Base-by-base conservation (phyloP, 2,888 invertebrate genomes). In the Myopa tessellatipennis region DNA sequence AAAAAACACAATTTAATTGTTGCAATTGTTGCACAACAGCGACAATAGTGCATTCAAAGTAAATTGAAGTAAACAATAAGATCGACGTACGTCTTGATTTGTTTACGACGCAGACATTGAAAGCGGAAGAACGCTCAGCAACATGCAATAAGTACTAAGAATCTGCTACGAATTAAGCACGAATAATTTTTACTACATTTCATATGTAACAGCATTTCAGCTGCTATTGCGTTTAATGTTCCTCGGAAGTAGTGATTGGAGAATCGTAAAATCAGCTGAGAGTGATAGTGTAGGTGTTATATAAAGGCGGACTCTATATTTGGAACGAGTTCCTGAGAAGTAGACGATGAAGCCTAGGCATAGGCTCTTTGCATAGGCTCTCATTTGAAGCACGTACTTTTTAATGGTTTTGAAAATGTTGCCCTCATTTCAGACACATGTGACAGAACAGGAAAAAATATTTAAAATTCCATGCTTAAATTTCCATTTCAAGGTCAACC, bases 231-330 rank as follows among this genome's bases (percentile, higher is more conserved):
- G 58, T 71, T 34, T 34, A 34, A 36, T 38, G 58, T n/a, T 45
- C 60, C 60, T 16, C 6, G 60, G 60, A 72, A 72, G 60, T 40
- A 72, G n/a, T 72, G 72, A 18, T 72, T 58, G 72, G 58, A 72
- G 58, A 72, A 60, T 72, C 72, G 72, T 72, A 60, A 72, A 72
- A 60, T 4, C 14, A 55, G 45, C 10, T 1, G 45, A 10, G 2
- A 36, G 40, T 40, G 72, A 58, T 14, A 18, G 38, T 10, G 16
- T 18, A 60, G 60, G 60, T 72, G 60, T 38, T 60, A 18, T 38
- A 72, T 18, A 26, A 26, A 26, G 26, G 26, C 26, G 26, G 26
- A 26, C 26, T 26, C 26, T 26, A 26, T 26, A 26, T 60, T 38
- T n/a, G 3, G 72, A 40, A 72, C 8, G 18, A 8, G 18, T 26